Conservation (phyloP, 53 echinoderm and acorn worm species). For the Holothuria scabra region DNA sequence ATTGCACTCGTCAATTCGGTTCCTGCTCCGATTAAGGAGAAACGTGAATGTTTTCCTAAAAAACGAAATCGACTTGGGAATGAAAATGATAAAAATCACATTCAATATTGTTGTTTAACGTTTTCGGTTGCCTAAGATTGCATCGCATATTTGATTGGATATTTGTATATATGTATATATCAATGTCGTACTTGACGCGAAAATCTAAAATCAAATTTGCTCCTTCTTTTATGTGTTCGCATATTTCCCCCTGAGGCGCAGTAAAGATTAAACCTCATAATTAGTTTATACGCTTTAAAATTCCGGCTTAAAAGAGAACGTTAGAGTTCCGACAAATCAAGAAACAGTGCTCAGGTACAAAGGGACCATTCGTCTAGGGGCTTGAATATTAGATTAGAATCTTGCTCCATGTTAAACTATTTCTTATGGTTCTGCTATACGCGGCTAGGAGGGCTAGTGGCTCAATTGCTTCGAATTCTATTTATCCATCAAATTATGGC, state of each 20-base stretch:
- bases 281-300: conserved; percentile 37
- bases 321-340: conserved; percentile 10
- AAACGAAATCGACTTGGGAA: too few species aligned
- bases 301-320: conserved; percentile 20
- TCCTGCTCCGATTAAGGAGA: too few species aligned
- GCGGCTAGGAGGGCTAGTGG: too few species aligned
- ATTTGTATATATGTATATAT: background rate
- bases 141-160: background rate
- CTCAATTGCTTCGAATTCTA: too few species aligned
- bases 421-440: too few species aligned
- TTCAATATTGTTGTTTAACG: too few species aligned
- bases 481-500: too few species aligned
- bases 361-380: background rate
- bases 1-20: too few species aligned
- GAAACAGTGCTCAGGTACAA: conserved; percentile 14
- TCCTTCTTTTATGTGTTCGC: background rate
- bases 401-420: too few species aligned
- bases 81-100: too few species aligned
- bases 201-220: background rate
- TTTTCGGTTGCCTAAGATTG: background rate
- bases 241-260: conserved; percentile 13
- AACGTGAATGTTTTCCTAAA: too few species aligned
- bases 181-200: conserved; percentile 18
- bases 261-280: conserved; percentile 32
- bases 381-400: too few species aligned